A percentile compares a stretch with the other conserved stretches of the same genome.
These are phyloP conservation scores for Microcebus tavaratra DNA, from an alignment of 2,113 vertebrate species.

Conservation along the genomic window DNA sequence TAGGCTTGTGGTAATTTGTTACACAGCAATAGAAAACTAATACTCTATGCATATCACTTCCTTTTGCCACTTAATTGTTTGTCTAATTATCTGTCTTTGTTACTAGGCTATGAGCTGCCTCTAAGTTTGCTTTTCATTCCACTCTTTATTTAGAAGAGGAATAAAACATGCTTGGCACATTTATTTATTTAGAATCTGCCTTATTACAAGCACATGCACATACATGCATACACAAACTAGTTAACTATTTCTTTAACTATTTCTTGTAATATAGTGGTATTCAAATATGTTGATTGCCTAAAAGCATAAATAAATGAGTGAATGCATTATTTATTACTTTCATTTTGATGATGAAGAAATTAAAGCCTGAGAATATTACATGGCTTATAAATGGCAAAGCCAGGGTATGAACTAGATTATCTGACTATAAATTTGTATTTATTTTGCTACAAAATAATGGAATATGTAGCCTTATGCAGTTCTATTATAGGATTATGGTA, in stretches of 20 bases:
- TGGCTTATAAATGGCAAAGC: not conserved
- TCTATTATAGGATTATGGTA: not conserved
- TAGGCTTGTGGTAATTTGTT: not conserved
- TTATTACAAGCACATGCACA: not conserved
- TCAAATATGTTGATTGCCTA: not conserved
- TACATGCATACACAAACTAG: rapidly evolving
- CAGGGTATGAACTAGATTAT: not conserved
- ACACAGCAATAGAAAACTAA: not conserved
- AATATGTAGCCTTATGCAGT: not conserved
- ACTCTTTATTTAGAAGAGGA: not conserved
- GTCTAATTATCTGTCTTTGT: not conserved
- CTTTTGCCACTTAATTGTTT: not conserved
- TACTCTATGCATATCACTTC: not conserved
- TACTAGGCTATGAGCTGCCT: not conserved
- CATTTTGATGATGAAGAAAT: not conserved
- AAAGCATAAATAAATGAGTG: not conserved
- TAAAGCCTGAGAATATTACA: not conserved
- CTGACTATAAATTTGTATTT: not conserved
- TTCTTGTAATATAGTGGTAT: not conserved
- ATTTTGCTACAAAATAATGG: not conserved
- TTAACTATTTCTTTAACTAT: not conserved
- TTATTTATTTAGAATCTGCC: not conserved
- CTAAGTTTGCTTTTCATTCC: not conserved
- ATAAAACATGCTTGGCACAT: not conserved
- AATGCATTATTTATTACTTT: not conserved